Percentiles rank a stretch among this genome's conserved stretches.
Conservation (phyloP, 2,113 vertebrate genomes). For the Hoplias malabaricus region DNA sequence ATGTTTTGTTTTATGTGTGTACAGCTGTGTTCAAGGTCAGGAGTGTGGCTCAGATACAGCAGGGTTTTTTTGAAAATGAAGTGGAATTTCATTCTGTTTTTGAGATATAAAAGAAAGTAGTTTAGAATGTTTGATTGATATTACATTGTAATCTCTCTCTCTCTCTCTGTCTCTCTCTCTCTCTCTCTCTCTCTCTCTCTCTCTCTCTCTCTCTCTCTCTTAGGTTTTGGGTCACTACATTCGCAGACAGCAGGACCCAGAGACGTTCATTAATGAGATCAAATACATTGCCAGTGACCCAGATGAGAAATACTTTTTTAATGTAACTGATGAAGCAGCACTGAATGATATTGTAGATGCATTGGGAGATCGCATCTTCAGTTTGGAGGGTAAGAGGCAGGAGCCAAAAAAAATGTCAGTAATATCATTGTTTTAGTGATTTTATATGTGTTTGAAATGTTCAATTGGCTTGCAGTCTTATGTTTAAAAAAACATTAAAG, state of each 20-base stretch:
- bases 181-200: background rate
- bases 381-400: constrained; percentile 84
- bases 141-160: background rate
- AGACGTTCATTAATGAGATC: constrained; percentile 90
- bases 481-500: too few species aligned
- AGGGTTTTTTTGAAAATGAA: too few species aligned
- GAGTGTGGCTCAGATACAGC: too few species aligned
- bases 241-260: constrained; percentile 87
- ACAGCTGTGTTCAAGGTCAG: too few species aligned
- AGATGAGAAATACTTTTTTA: constrained; percentile 92
- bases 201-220: background rate
- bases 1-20: too few species aligned
- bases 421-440: too few species aligned
- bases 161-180: background rate
- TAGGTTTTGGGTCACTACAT: constrained; percentile 94
- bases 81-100: too few species aligned
- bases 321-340: constrained; percentile 91
- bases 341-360: constrained; percentile 95
- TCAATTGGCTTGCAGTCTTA: too few species aligned
- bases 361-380: constrained; percentile 91
- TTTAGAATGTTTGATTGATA: too few species aligned
- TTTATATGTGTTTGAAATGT: too few species aligned
- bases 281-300: constrained; percentile 92
- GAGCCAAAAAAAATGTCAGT: too few species aligned
- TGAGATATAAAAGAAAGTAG: too few species aligned